phyloP scores from a whole-genome alignment of 2,113 vertebrate species.

The Zonotrichia leucophrys region DNA sequence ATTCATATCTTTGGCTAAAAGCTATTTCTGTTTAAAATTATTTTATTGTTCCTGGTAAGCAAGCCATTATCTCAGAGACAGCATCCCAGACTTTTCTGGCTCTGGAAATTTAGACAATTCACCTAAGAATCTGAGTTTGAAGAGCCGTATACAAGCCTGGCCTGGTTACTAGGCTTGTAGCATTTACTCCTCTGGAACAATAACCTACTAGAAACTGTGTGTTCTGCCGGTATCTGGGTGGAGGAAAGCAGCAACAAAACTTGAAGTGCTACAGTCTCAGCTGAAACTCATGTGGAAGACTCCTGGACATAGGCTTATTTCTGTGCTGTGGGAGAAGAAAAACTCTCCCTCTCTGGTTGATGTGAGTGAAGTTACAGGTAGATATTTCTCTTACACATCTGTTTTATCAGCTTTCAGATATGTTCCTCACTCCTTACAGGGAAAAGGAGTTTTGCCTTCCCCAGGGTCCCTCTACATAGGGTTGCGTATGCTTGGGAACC shows the following conservation, averaged over 20 bases:
- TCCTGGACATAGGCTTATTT: not conserved
- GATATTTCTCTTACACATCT: not conserved
- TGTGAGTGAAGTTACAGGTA: not conserved
- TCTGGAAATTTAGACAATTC: not conserved
- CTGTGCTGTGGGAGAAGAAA: not conserved
- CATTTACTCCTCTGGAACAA: not conserved
- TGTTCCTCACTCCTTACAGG: not conserved
- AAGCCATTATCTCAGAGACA: not conserved
- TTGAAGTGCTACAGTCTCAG: not conserved
- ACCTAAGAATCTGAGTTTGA: not conserved
- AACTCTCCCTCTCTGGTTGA: not conserved
- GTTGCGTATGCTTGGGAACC: not conserved
- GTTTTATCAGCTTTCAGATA: not conserved
- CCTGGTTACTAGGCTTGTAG: not conserved
- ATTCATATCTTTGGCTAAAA: not conserved
- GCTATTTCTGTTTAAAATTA: not conserved
- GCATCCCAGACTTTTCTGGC: not conserved
- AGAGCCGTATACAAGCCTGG: not conserved
- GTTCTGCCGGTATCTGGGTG: not conserved
- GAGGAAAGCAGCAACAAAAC: not conserved
- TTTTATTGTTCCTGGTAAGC: not conserved
- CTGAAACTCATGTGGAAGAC: not conserved
- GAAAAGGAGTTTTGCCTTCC: not conserved
- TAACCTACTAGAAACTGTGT: not conserved
- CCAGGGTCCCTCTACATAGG: fast-evolving